Evolutionary conservation across 2,797 vertebrate genomes (phyloP), one percentile per base, ranked within the genome.

Genomic region (Neosalanx taihuensis): DNA sequence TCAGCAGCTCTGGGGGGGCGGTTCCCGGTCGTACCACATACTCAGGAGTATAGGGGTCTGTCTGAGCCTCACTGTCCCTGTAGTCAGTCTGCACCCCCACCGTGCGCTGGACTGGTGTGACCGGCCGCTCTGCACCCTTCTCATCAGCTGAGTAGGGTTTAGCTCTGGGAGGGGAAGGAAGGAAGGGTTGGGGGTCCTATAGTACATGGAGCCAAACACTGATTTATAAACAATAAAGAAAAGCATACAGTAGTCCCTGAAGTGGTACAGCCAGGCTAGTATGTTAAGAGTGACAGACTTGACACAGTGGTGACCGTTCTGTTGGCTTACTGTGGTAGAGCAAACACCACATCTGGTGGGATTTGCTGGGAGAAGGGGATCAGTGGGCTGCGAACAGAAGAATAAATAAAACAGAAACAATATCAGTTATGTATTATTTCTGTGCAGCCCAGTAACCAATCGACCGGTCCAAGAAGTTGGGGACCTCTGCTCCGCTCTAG

Each of bases 81-180:
- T 95, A 99, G 84, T 97, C 96, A 0, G 97, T 99, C 87, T 99
- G 97, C n/a, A 95, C 93, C 2, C 86, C 93, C 74, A 97, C 90
- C 0, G 92, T 94, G 71, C 56, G 79, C 78, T 92, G 91, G 10
- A 72, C 57, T 37, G 76, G 80, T 17, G 75, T 76, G 5, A 73
- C 73, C 12, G 77, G 37, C 4, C 64, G 51, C 18, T 77, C 73
- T 57, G 46, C 51, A 26, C 61, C 64, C 1, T 57, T 59, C n/a
- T 57, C 72, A 15, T 63, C 57, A 57, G 61, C 56, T 15, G 33
- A 35, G 71, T 0, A 67, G 0, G 67, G 46, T n/a, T 93, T 83
- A 53, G 71, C 65, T 75, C 94, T 96, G 51, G 56, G 3, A 64
- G 20, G 68, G 60, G 37, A 18, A 46, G 33, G 37, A 18, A 46